Base-by-base conservation (phyloP, 2,113 vertebrate genomes). In the Pica pica region DNA sequence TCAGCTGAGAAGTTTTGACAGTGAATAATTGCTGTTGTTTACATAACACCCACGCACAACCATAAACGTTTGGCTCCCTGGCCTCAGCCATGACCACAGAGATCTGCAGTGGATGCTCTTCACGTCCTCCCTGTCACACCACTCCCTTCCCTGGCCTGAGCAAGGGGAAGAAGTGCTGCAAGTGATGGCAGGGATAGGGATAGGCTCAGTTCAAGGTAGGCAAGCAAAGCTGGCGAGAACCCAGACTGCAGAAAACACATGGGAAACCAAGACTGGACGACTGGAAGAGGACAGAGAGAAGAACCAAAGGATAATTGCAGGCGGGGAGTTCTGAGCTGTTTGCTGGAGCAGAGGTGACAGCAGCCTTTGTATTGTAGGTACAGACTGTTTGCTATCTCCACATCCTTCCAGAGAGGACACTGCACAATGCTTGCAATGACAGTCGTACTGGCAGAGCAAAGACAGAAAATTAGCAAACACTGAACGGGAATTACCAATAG, bases 11-110 rank as follows among this genome's bases (percentile, higher is more conserved):
- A 61, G 90, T 59, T 95, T 33, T 91, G 94, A 92, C 93, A 95
- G 55, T 83, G 92, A 97, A 95, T 83, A 95, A 95, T 95, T 86
- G 79, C 63, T 63, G 42, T 77, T 93, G 87, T 95, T 95, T 96
- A 83, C 67, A 70, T 70, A 88, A 88, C 87, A 28, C 85, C 87
- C 80, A 74, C 28, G 0, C 52, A 2, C 73, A 89, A 61, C 89
- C 84, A 83, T 85, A 87, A 95, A 94, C 1, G 4, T 73, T 97
- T 85, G 84, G 74, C 87, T 83, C 64, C 86, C 94, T 83, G 78
- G 95, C 96, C 94, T 94, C 63, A 93, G 63, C 78, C 78, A 16
- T 63, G 90, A 94, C 82, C 94, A 90, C 81, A 91, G 75, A 93
- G 87, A 50, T 70, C 74, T 80, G 79, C 79, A 81, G 23, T 16